Conservation (phyloP, 2,888 invertebrate species). For the Eristalis intricaria region DNA sequence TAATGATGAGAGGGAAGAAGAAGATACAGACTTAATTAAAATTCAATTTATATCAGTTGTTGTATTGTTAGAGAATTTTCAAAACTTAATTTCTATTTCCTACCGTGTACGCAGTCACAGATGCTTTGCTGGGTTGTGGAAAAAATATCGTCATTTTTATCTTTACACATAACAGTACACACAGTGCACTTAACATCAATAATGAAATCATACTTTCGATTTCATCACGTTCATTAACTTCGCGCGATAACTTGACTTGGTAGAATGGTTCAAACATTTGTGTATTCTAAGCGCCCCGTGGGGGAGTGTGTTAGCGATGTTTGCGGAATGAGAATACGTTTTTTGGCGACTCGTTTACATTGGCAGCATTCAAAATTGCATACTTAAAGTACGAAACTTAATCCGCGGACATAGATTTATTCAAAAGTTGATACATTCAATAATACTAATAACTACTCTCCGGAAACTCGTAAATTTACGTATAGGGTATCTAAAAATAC, state of each 20-base stretch:
- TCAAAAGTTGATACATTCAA: too few species aligned
- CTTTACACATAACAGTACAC: constrained; percentile 50
- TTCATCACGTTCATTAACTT: not conserved
- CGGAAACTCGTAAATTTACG: too few species aligned
- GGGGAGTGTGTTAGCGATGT: not conserved
- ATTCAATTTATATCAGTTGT: not conserved
- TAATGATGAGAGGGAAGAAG: constrained; percentile 32
- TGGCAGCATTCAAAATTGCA: too few species aligned
- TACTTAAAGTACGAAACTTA: too few species aligned
- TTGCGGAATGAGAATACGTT: too few species aligned
- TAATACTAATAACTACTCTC: too few species aligned
- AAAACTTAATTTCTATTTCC: constrained; percentile 49
- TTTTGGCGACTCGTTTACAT: too few species aligned
- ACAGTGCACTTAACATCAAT: constrained; percentile 51
- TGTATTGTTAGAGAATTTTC: not conserved
- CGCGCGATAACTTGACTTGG: not conserved
- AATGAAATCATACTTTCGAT: constrained; percentile 1
- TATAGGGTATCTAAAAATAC: too few species aligned
- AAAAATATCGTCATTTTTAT: constrained; percentile 3
- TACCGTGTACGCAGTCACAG: constrained; percentile 35
- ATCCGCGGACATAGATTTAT: too few species aligned
- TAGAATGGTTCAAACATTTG: not conserved
- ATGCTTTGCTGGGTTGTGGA: constrained; percentile 38
- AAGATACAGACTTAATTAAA: constrained; percentile 17
- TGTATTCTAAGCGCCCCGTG: too few species aligned